phyloP scores from a whole-genome alignment of 2,888 invertebrate genomes.

The Macrosoma leucophasiata region DNA sequence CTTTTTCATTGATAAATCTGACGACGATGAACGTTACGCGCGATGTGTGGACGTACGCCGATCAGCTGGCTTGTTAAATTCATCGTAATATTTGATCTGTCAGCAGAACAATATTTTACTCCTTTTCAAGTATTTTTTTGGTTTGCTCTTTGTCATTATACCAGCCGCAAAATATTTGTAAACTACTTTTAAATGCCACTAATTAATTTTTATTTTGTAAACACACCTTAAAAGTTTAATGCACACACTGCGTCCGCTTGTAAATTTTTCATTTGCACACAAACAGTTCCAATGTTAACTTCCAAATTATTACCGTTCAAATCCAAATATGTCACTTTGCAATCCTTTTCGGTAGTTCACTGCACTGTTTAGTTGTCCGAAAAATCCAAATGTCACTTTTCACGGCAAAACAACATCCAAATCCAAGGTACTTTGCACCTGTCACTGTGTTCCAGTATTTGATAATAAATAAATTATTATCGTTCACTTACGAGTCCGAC shows the following conservation, averaged over 20 bases:
- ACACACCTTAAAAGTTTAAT: constrained; percentile 30
- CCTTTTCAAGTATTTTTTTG: too few species aligned
- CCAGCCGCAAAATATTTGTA: too few species aligned
- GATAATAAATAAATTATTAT: constrained; percentile 72
- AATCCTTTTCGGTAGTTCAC: constrained; percentile 64
- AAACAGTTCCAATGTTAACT: constrained; percentile 6
- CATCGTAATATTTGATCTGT: constrained; percentile 25
- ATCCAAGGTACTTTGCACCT: constrained; percentile 71
- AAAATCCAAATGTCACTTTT: constrained; percentile 58
- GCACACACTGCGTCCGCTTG: constrained; percentile 11
- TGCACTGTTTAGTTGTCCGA: constrained; percentile 58
- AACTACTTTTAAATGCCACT: not conserved
- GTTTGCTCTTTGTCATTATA: too few species aligned
- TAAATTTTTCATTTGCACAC: constrained; percentile 24
- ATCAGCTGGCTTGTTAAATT: constrained; percentile 57
- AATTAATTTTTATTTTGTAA: constrained; percentile 13
- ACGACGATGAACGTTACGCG: constrained; percentile 46
- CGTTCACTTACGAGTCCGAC: constrained; percentile 66
- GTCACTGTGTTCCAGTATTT: constrained; percentile 83
- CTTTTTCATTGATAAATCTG: too few species aligned
- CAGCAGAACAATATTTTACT: constrained; percentile 12
- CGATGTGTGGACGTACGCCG: constrained; percentile 37
- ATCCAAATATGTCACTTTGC: constrained; percentile 57
- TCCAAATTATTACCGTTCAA: constrained; percentile 46
- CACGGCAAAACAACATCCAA: constrained; percentile 63